Evolutionary conservation across 2,888 invertebrate species (phyloP).

Genomic region (Pandemis cinnamomeana): DNA sequence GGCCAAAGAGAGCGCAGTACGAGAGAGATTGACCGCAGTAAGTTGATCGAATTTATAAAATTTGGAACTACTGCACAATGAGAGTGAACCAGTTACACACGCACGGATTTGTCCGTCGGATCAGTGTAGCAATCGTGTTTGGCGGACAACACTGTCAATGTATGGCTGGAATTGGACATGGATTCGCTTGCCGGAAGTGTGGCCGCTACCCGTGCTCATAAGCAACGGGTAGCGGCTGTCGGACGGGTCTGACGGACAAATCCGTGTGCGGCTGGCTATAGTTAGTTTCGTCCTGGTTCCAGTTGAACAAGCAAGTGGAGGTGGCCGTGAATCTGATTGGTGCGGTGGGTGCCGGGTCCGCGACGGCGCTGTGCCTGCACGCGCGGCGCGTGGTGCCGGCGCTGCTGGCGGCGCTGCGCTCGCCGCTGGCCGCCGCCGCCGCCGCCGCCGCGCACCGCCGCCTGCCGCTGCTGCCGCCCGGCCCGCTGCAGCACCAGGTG

Average conservation of each 20-base stretch:
- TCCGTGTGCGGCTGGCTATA: too few species aligned
- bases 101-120: too few species aligned
- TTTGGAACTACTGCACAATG: too few species aligned
- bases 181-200: too few species aligned
- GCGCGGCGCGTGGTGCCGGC: conserved; percentile 63
- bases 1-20: conserved; percentile 92
- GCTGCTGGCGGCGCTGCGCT: conserved; percentile 87
- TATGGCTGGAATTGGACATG: too few species aligned
- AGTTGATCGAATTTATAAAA: conserved; percentile 47
- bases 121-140: too few species aligned
- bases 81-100: too few species aligned
- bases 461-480: conserved; percentile 80
- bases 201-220: too few species aligned
- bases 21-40: conserved; percentile 87
- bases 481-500: conserved; percentile 84
- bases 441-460: conserved; percentile 83
- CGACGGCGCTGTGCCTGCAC: conserved; percentile 60
- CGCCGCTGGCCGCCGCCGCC: conserved; percentile 86
- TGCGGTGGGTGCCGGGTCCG: conserved; percentile 75
- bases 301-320: conserved; percentile 67
- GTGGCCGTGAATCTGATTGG: conserved; percentile 65
- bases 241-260: too few species aligned
- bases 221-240: too few species aligned
- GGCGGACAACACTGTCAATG: too few species aligned
- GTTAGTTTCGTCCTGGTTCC: conserved; percentile 1